Conservation (phyloP, 2,888 invertebrate species). For the Callimorpha dominula region DNA sequence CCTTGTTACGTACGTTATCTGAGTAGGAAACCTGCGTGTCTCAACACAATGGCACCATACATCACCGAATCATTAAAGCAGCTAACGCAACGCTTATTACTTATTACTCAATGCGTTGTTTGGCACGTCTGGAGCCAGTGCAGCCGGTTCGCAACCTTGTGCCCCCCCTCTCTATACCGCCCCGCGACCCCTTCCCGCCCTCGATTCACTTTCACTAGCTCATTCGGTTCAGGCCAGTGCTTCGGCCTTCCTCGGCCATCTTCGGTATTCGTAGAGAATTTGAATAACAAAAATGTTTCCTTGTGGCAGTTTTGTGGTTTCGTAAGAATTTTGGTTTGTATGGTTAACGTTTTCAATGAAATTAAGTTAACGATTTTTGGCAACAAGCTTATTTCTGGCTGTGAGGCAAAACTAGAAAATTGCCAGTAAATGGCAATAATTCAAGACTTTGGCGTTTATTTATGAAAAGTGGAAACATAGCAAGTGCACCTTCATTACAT, state of each 20-base stretch:
- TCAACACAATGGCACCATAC: conserved; percentile 70
- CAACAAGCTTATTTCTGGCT: conserved; percentile 16
- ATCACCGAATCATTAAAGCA: conserved; percentile 71
- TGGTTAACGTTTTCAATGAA: conserved; percentile 40
- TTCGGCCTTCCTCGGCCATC: conserved; percentile 67
- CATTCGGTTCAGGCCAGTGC: conserved; percentile 61
- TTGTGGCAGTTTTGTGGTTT: conserved; percentile 47
- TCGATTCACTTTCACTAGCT: conserved; percentile 78
- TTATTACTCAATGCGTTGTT: conserved; percentile 82
- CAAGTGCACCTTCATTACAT: too few species aligned
- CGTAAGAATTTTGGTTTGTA: conserved; percentile 45
- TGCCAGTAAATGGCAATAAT: not conserved
- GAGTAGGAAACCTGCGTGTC: conserved; percentile 52
- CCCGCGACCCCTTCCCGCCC: conserved; percentile 49
- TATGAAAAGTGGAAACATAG: not conserved
- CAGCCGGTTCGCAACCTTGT: conserved; percentile 83
- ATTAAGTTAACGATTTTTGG: conserved; percentile 33
- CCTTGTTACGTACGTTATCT: conserved; percentile 51
- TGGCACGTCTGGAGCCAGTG: conserved; percentile 75
- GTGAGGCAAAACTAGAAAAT: not conserved
- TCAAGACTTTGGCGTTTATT: not conserved
- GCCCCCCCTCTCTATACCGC: conserved; percentile 53
- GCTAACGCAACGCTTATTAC: conserved; percentile 79
- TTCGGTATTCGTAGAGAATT: conserved; percentile 56
- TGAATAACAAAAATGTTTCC: conserved; percentile 55